Base-by-base conservation (phyloP, 2,888 invertebrate species). In the Leptinotarsa peninsularis region DNA sequence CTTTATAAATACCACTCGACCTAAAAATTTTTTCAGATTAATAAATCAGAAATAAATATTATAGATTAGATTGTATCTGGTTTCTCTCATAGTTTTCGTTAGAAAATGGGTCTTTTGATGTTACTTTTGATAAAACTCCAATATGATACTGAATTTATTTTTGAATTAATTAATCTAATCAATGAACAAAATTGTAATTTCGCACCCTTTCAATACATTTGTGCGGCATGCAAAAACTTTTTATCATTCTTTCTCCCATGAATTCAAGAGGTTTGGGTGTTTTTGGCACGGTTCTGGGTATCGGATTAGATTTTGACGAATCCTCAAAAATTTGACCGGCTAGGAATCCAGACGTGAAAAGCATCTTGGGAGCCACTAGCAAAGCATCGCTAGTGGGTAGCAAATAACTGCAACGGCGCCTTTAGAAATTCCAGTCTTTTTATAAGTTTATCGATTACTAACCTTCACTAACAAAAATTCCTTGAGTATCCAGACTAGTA, bases 231-330 rank as follows among this genome's bases (percentile, higher is more conserved):
- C 58, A 21, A 14, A 58, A 58, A 58, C 15, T 23, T 7, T 21
- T 58, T n/a, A 52, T 17, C n/a, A 23, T 58, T 23, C 4, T 14
- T 23, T 27, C 21, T 27, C 4, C 4, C 4, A 18, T 58, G 21
- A 3, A 23, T 58, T 58, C 23, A 23, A 58, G 21, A 43, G 17
- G 63, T 63, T 33, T 63, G 17, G n/a, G 58, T 33, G 3, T 14
- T 63, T 63, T 63, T 63, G 63, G 63, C 63, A 63, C 63, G 63
- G 33, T 14, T 7, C 63, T 43, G 4, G 33, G 33, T 63, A 60
- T 63, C 63, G n/a, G 43, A 63, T 63, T 63, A 63, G 63, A 17
- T 63, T 63, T 63, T 63, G 63, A 63, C 14, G 63, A 63, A 63
- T 63, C 63, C 14, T 63, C 63, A 63, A 63, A 63, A 43, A 63